Evolutionary conservation across 2,797 vertebrate genomes (phyloP).

Genomic region (Melanotaenia nigrans): DNA sequence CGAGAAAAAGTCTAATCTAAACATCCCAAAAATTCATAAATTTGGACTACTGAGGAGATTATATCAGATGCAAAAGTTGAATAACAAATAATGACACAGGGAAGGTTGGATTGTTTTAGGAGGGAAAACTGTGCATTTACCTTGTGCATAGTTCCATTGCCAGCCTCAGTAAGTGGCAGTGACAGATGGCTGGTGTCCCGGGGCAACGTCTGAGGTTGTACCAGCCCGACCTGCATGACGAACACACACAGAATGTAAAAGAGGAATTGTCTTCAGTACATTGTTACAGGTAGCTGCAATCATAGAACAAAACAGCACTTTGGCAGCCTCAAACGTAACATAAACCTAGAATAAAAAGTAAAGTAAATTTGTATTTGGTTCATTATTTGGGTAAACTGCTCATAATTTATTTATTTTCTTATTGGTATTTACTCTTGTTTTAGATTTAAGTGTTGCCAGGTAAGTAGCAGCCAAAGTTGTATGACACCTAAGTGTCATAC

Average conservation of each 20-base stretch:
- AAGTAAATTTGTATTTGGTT: not conserved
- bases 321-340: not conserved
- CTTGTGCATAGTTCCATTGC: constrained; percentile 65
- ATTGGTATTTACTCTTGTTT: too few species aligned
- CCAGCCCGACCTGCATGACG: constrained; percentile 50
- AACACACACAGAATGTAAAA: constrained; percentile 24
- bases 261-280: not conserved
- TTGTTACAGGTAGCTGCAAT: not conserved
- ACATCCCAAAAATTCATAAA: not conserved
- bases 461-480: too few species aligned
- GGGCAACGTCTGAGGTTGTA: constrained; percentile 67
- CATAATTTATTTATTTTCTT: too few species aligned
- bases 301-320: not conserved
- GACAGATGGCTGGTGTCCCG: constrained; percentile 76
- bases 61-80: not conserved
- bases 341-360: not conserved
- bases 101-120: not conserved
- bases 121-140: constrained; percentile 47
- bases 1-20: not conserved
- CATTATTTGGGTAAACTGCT: not conserved
- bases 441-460: too few species aligned
- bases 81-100: not conserved
- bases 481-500: too few species aligned
- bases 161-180: constrained; percentile 63
- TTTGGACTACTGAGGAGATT: not conserved